Evolutionary conservation across 2,888 invertebrate species (phyloP).

Genomic region (Nomada hirtipes): DNA sequence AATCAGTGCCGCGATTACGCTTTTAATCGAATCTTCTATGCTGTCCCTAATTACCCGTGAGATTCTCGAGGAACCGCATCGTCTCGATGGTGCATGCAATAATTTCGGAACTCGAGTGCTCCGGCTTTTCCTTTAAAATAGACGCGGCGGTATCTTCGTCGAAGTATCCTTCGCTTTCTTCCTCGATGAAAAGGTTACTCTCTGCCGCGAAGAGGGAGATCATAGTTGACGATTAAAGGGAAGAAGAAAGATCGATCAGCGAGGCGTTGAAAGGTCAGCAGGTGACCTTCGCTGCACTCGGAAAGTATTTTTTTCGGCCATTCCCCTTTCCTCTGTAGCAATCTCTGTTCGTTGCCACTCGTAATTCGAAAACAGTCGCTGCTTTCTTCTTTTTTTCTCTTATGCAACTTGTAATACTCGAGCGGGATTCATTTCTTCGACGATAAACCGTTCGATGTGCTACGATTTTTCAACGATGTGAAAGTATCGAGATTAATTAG

Average conservation of each 20-base stretch:
- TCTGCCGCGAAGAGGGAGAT: neutral
- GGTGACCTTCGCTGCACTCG: conserved; percentile 59
- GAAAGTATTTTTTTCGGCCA: too few species aligned
- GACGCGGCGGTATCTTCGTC: neutral
- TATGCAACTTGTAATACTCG: neutral
- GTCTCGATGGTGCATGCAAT: neutral
- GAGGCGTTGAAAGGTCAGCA: conserved; percentile 56
- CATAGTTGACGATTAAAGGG: neutral
- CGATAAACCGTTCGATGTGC: neutral
- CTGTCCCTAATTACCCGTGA: conserved; percentile 20
- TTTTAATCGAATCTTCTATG: conserved; percentile 54
- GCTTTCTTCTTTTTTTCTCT: conserved; percentile 13
- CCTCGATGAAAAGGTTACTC: neutral
- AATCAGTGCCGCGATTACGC: conserved; percentile 49
- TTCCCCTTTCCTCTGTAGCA: neutral
- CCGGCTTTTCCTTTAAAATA: neutral
- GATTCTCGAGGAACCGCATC: conserved; percentile 18
- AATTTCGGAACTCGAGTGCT: neutral
- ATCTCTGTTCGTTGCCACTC: neutral
- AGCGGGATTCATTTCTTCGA: neutral
- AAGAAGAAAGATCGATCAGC: conserved; percentile 12
- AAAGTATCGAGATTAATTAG: conserved; percentile 11
- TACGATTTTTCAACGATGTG: neutral
- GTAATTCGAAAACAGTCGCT: neutral
- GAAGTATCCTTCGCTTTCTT: too few species aligned